Evolutionary conservation across 2,797 vertebrate genomes (phyloP).

Genomic region (Astyanax mexicanus): DNA sequence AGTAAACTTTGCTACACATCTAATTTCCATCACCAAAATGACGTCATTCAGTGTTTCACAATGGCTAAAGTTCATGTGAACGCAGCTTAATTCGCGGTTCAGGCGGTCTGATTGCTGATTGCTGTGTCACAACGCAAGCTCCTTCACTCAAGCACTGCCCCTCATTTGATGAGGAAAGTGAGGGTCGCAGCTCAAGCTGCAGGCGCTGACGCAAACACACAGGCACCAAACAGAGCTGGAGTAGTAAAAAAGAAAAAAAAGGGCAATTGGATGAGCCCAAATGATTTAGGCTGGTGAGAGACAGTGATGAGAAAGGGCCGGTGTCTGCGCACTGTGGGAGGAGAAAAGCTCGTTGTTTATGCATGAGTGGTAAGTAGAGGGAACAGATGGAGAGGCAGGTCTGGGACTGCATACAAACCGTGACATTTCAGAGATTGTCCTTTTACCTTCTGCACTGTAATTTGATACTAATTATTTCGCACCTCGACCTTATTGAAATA

Average conservation of each 20-base stretch:
- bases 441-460: conserved; percentile 26
- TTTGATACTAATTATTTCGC: conserved; percentile 1
- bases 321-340: conserved; percentile 6
- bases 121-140: neutral
- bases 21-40: neutral
- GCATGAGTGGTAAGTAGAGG: conserved; percentile 33
- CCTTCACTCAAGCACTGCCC: neutral
- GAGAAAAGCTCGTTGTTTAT: conserved; percentile 23
- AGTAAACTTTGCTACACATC: too few species aligned
- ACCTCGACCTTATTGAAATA: neutral
- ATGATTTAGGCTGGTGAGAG: neutral
- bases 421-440: conserved; percentile 43
- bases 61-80: neutral
- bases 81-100: conserved; percentile 1
- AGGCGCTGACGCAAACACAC: neutral
- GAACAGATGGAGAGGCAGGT: conserved; percentile 49
- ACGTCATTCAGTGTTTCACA: conserved; percentile 7
- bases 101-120: conserved; percentile 7
- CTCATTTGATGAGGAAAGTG: neutral
- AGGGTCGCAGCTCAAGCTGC: neutral
- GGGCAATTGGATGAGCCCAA: neutral
- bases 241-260: neutral
- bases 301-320: neutral
- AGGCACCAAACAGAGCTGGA: neutral
- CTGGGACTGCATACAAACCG: conserved; percentile 41